Base-by-base conservation (phyloP, 2,888 invertebrate species). In the Aleiodes alternator region DNA sequence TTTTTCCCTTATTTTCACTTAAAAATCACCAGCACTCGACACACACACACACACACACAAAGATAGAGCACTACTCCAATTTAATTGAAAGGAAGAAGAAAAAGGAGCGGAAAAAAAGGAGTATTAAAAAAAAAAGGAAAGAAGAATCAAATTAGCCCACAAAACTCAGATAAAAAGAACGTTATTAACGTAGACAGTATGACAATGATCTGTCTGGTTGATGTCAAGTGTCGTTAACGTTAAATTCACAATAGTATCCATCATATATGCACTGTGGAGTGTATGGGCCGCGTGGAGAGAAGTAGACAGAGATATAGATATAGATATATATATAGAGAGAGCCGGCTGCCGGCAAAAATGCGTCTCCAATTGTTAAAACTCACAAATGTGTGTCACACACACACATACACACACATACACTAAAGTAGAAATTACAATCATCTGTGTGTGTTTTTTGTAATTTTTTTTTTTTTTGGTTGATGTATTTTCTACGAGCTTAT, bases 161-260 rank as follows among this genome's bases (percentile, higher is more conserved):
- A 59, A 12, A 64, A 64, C 64, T 64, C 64, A 64, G 64, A 59
- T 38, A 7, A 14, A 64, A 48, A 64, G 14, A 48, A 43, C 31
- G 56, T 61, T 61, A 34, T 61, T 31, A 53, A 8, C 12, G 59
- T 4, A 43, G 56, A 66, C 38, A 38, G 34, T 43, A 53, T 64
- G 64, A 66, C 16, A 66, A 64, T 80, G 81, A 74, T 82, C 81
- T 84, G 84, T 84, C 83, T 83, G 80, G 76, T 82, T 79, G 69
- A 77, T 75, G 78, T 80, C 74, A 66, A 80, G 80, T 82, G 81
- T 80, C 77, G 78, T 77, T 76, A 77, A 79, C 82, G 73, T 75
- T 59, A 75, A 79, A 80, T 83, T 80, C 81, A 79, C 84, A 76
- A 78, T 80, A 84, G 84, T 82, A 84, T 84, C 81, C 84, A 84